These are phyloP conservation scores for Kryphioiulus occultus DNA, from an alignment of 2,888 invertebrate genomes.

Conservation along the genomic window DNA sequence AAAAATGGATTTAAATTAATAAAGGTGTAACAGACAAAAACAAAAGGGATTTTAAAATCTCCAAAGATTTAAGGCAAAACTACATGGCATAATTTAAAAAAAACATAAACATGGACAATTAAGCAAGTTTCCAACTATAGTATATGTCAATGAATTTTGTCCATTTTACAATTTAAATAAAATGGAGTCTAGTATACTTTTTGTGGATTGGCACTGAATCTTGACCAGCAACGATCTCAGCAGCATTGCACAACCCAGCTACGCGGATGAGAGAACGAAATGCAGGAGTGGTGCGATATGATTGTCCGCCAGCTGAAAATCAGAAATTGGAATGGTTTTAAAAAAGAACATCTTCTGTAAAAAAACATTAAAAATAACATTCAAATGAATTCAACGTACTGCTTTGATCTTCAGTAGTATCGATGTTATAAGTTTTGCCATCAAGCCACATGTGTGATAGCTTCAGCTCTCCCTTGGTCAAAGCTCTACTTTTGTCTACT, in stretches of 20 bases:
- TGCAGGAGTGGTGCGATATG: slow-evolving; percentile 78
- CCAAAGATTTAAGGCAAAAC: too few relatives aligned
- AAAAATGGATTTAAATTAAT: slow-evolving; percentile 45
- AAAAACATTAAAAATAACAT: neutral
- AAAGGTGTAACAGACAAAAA: neutral
- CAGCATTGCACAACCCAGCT: slow-evolving; percentile 95
- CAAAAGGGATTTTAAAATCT: neutral
- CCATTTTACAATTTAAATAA: too few relatives aligned
- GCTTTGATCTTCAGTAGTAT: slow-evolving; percentile 76
- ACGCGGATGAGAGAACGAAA: slow-evolving; percentile 91
- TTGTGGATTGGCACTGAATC: slow-evolving; percentile 60
- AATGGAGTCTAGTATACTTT: neutral
- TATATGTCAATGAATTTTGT: too few relatives aligned
- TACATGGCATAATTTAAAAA: too few relatives aligned
- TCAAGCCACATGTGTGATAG: slow-evolving; percentile 99
- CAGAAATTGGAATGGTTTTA: neutral
- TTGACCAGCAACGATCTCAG: slow-evolving; percentile 96
- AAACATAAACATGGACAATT: too few relatives aligned
- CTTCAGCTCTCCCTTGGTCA: slow-evolving; percentile 99
- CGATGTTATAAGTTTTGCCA: slow-evolving; percentile 97
- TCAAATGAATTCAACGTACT: neutral
- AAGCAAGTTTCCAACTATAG: too few relatives aligned
- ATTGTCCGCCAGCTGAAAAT: slow-evolving; percentile 76
- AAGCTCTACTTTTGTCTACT: slow-evolving; percentile 98
- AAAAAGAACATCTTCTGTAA: neutral